phyloP scores from a whole-genome alignment of 2,888 invertebrate genomes.

The Aphodius sticticus region DNA sequence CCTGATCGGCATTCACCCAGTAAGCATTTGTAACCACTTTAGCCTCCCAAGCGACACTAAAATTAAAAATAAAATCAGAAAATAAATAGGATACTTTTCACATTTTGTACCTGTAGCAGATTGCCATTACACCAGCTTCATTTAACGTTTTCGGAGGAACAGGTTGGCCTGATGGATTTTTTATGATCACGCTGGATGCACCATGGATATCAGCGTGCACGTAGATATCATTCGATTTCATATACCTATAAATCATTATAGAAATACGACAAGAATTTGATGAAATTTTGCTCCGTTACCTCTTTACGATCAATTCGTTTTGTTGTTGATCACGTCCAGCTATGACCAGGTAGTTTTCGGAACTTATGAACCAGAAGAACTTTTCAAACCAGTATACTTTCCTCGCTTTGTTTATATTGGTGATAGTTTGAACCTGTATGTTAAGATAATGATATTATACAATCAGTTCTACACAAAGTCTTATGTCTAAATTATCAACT shows the following conservation, averaged over 20 bases:
- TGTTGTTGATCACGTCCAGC: constrained; percentile 98
- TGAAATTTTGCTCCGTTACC: constrained; percentile 52
- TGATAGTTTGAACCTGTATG: constrained; percentile 74
- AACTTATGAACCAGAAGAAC: constrained; percentile 98
- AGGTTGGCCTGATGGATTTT: constrained; percentile 76
- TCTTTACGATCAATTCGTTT: constrained; percentile 97
- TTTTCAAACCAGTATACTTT: constrained; percentile 99
- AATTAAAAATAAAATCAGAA: constrained; percentile 40
- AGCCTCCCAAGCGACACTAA: constrained; percentile 97
- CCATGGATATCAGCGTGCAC: constrained; percentile 97
- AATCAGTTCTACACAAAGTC: neutral
- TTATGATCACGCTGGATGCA: constrained; percentile 90
- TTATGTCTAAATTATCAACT: too few species aligned
- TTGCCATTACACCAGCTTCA: constrained; percentile 97
- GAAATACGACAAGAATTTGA: neutral
- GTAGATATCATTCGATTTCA: constrained; percentile 87
- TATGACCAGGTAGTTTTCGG: constrained; percentile 93
- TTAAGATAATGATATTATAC: neutral
- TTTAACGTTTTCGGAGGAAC: constrained; percentile 95
- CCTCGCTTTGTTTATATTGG: constrained; percentile 91
- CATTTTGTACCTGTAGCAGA: constrained; percentile 78
- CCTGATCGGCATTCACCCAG: constrained; percentile 97
- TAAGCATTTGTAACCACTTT: constrained; percentile 95
- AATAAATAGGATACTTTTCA: neutral
- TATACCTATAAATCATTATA: constrained; percentile 62